Evolutionary conservation across 2,888 invertebrate genomes (phyloP).

Genomic region (Pristionchus fissidentatus): DNA sequence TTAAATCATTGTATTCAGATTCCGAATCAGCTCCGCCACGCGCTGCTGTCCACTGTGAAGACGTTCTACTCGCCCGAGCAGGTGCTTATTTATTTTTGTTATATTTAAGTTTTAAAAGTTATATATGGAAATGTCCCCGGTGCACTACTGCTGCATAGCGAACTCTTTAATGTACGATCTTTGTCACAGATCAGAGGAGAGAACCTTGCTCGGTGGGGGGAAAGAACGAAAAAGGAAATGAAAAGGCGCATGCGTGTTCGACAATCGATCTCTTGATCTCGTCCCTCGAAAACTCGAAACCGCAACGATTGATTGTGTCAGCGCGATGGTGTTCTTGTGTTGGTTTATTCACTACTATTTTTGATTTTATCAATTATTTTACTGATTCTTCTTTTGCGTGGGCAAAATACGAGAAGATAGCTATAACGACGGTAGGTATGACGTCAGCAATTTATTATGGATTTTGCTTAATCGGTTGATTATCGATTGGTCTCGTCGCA

Average conservation of each 20-base stretch:
- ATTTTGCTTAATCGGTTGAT: conserved; percentile 18
- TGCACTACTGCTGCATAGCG: not conserved
- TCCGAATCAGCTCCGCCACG: conserved; percentile 57
- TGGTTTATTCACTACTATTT: too few species aligned
- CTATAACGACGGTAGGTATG: too few species aligned
- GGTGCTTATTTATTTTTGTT: not conserved
- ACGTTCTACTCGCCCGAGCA: conserved; percentile 59
- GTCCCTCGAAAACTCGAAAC: not conserved
- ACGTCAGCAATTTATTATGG: conserved; percentile 12
- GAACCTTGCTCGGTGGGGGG: too few species aligned
- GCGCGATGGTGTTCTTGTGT: too few species aligned
- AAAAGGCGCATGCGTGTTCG: not conserved
- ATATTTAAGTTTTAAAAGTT: not conserved
- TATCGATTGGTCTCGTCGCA: conserved; percentile 18
- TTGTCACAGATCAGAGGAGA: too few species aligned
- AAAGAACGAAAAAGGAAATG: not conserved
- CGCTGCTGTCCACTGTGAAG: conserved; percentile 62
- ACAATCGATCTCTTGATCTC: not conserved
- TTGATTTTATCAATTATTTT: too few species aligned
- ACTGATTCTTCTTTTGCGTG: too few species aligned
- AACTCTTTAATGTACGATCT: not conserved
- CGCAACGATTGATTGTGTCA: too few species aligned
- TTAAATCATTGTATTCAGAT: conserved; percentile 52
- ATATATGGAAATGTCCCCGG: too few species aligned
- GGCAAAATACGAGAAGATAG: too few species aligned